phyloP scores from a whole-genome alignment of 92 coral and sea anemone species.

The Heteractis magnifica region DNA sequence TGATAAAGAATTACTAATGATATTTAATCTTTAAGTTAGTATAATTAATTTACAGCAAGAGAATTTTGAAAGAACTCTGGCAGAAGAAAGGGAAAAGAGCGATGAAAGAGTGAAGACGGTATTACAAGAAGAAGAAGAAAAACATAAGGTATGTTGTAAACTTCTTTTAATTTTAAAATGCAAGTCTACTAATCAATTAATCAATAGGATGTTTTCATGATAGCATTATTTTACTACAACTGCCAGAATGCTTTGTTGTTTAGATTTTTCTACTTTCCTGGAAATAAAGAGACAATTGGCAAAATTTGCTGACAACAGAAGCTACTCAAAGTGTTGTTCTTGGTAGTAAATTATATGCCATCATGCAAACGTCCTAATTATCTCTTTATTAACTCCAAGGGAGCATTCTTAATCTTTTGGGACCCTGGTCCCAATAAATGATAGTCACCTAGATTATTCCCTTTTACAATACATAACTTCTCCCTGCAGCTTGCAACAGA shows the following conservation, averaged over 20 bases:
- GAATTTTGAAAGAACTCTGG: slow-evolving; percentile 57
- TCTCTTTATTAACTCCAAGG: too few relatives aligned
- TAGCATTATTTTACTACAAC: too few relatives aligned
- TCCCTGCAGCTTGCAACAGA: slow-evolving; percentile 19
- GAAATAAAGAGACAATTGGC: too few relatives aligned
- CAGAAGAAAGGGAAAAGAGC: slow-evolving; percentile 61
- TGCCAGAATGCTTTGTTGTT: too few relatives aligned
- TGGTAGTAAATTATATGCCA: too few relatives aligned
- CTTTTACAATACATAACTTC: neutral
- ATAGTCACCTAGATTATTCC: neutral
- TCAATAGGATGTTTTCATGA: too few relatives aligned
- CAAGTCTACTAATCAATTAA: too few relatives aligned
- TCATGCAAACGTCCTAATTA: too few relatives aligned
- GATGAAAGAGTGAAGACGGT: slow-evolving; percentile 54
- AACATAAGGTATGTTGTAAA: slow-evolving; percentile 49
- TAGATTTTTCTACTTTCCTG: too few relatives aligned
- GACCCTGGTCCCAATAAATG: neutral
- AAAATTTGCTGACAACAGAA: too few relatives aligned
- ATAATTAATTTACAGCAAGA: slow-evolving; percentile 57
- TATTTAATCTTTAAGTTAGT: neutral
- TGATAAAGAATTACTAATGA: neutral
- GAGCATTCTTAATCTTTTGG: neutral
- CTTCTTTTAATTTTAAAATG: neutral
- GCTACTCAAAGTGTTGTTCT: too few relatives aligned
- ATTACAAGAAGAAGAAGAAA: slow-evolving; percentile 60